Conservation (phyloP, 2,888 invertebrate species). For the Drosophila meridionalis region DNA sequence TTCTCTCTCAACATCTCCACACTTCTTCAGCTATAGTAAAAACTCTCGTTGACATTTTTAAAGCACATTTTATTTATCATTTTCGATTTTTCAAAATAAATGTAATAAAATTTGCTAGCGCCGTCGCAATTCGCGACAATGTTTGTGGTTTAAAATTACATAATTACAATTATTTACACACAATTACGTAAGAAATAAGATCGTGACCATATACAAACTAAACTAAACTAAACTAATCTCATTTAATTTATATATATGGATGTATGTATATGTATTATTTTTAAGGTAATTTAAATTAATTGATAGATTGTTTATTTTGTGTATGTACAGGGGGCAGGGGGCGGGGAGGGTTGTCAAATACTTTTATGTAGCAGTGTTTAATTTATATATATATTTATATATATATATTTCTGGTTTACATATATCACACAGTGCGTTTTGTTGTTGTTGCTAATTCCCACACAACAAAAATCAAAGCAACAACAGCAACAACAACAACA, state of each 20-base stretch:
- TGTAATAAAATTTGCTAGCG: conserved; percentile 63
- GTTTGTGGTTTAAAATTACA: conserved; percentile 50
- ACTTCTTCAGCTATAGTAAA: background rate
- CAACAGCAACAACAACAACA: conserved; percentile 48
- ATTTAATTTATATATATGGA: conserved; percentile 22
- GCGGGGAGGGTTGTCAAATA: conserved; percentile 34
- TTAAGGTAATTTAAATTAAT: conserved; percentile 56
- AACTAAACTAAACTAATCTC: conserved; percentile 52
- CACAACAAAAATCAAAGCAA: conserved; percentile 57
- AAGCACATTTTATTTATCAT: conserved; percentile 48
- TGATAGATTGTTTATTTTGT: conserved; percentile 40
- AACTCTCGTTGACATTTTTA: conserved; percentile 13
- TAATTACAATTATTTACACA: conserved; percentile 69
- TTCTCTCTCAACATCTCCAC: background rate
- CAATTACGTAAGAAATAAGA: conserved; percentile 50
- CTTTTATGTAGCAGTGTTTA: conserved; percentile 58
- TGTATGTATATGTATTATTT: conserved; percentile 37
- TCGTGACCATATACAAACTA: conserved; percentile 44
- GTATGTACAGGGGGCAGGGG: conserved; percentile 27
- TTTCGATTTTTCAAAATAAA: conserved; percentile 58
- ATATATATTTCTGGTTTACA: conserved; percentile 55
- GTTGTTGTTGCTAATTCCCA: conserved; percentile 60
- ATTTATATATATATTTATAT: conserved; percentile 44
- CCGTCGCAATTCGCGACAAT: conserved; percentile 32
- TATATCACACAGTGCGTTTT: conserved; percentile 76